Conservation (phyloP, 2,113 vertebrate species). For the Sebastes fasciatus region DNA sequence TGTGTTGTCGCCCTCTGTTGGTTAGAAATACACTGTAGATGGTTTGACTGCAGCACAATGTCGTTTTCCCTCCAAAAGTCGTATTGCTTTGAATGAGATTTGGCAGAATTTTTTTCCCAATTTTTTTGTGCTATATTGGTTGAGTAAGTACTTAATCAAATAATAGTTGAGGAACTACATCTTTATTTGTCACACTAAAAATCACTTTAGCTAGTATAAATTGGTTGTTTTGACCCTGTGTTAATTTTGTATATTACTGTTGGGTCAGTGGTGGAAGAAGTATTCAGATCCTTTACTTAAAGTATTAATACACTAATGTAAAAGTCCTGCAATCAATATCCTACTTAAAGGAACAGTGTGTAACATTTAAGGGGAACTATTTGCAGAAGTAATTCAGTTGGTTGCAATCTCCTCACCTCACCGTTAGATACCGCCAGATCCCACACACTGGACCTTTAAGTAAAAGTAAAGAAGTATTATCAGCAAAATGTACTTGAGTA, state of each 20-base stretch:
- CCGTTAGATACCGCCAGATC: too few relatives aligned
- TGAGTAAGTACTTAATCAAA: background rate
- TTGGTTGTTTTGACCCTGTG: background rate
- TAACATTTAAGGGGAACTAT: too few relatives aligned
- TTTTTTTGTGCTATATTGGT: background rate
- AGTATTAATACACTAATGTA: background rate
- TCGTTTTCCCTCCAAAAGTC: slow-evolving; percentile 20
- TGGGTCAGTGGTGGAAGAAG: background rate
- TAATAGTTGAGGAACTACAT: background rate
- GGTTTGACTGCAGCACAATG: background rate
- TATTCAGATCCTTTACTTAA: background rate
- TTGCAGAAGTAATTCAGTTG: too few relatives aligned
- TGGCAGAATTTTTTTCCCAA: background rate
- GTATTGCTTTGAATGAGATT: background rate
- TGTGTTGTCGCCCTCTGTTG: slow-evolving; percentile 73
- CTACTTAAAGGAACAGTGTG: background rate
- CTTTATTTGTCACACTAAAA: background rate
- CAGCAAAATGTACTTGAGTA: too few relatives aligned
- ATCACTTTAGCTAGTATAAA: background rate
- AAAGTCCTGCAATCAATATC: background rate
- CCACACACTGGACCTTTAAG: background rate
- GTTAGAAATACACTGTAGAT: background rate
- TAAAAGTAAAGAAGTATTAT: background rate
- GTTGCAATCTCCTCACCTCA: too few relatives aligned
- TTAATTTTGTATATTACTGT: background rate